Conservation (phyloP, 2,888 invertebrate species). For the Dromius quadrimaculatus region DNA sequence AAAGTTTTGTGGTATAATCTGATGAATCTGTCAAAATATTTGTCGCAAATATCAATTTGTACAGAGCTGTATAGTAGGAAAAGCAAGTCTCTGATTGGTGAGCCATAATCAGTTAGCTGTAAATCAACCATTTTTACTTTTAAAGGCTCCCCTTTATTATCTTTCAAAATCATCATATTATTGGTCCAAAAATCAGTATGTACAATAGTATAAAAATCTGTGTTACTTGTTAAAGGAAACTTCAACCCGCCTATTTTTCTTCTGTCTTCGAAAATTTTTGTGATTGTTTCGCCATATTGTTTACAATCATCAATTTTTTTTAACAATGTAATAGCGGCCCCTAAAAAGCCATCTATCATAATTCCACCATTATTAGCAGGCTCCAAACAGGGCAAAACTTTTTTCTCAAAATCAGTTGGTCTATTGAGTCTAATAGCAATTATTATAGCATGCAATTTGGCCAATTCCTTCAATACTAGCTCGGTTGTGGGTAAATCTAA, state of each 20-base stretch:
- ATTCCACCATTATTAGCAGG: constrained; percentile 31
- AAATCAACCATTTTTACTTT: constrained; percentile 73
- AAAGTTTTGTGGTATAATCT: constrained; percentile 69
- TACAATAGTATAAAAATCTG: constrained; percentile 64
- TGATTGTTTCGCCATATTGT: constrained; percentile 59
- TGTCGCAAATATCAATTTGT: constrained; percentile 64
- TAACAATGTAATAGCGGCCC: constrained; percentile 58
- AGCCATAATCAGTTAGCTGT: constrained; percentile 70
- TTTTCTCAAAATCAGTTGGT: constrained; percentile 65
- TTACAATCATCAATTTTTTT: constrained; percentile 57
- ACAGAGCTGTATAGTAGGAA: constrained; percentile 72
- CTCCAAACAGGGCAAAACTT: constrained; percentile 64
- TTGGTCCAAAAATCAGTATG: constrained; percentile 75
- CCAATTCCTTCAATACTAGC: constrained; percentile 68
- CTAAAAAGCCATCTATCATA: constrained; percentile 49
- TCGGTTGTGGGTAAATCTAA: constrained; percentile 68
- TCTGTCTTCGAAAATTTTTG: constrained; percentile 58
- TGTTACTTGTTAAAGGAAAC: constrained; percentile 37
- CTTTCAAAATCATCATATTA: constrained; percentile 71
- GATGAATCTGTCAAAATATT: constrained; percentile 68
- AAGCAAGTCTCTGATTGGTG: constrained; percentile 69
- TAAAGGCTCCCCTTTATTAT: constrained; percentile 64
- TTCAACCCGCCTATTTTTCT: constrained; percentile 26
- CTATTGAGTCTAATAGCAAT: constrained; percentile 69
- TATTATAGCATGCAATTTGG: constrained; percentile 71